These are phyloP conservation scores for Actenoides lindsayi DNA, from an alignment of 2,113 vertebrate species.

Conservation along the genomic window DNA sequence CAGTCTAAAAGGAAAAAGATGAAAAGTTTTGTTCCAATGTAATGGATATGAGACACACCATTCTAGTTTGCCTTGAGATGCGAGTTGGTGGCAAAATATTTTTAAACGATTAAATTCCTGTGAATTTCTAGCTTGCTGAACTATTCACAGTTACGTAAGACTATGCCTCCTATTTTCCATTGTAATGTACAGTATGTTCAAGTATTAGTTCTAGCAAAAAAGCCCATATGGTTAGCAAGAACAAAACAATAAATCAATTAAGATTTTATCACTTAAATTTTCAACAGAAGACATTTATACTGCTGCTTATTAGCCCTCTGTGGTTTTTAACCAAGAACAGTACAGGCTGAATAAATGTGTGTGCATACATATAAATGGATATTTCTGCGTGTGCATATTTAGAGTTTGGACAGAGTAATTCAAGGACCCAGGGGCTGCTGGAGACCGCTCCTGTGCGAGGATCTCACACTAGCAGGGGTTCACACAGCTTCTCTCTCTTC, in stretches of 20 bases:
- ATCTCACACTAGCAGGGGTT: background rate
- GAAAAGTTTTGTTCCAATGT: background rate
- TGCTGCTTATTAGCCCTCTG: slow-evolving; percentile 4
- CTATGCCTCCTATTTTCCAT: slow-evolving; percentile 27
- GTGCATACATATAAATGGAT: background rate
- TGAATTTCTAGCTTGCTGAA: slow-evolving; percentile 15
- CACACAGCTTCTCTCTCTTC: background rate
- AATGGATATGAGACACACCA: background rate
- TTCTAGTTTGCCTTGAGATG: background rate
- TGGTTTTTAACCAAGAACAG: background rate
- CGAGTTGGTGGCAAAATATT: background rate
- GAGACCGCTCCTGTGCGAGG: background rate
- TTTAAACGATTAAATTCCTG: background rate
- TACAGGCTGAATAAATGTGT: background rate
- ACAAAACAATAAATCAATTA: slow-evolving; percentile 57
- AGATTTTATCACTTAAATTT: slow-evolving; percentile 47
- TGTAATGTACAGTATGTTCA: slow-evolving; percentile 21
- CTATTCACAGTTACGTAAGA: slow-evolving; percentile 6
- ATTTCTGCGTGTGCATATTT: background rate
- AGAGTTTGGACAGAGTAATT: background rate
- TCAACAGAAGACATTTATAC: slow-evolving; percentile 27
- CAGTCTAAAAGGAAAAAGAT: background rate
- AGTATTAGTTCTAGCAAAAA: slow-evolving; percentile 34
- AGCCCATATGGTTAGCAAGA: slow-evolving; percentile 37
- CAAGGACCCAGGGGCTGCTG: background rate